phyloP scores from a whole-genome alignment of 92 coral and sea anemone genomes.

The Actinostola sp. region DNA sequence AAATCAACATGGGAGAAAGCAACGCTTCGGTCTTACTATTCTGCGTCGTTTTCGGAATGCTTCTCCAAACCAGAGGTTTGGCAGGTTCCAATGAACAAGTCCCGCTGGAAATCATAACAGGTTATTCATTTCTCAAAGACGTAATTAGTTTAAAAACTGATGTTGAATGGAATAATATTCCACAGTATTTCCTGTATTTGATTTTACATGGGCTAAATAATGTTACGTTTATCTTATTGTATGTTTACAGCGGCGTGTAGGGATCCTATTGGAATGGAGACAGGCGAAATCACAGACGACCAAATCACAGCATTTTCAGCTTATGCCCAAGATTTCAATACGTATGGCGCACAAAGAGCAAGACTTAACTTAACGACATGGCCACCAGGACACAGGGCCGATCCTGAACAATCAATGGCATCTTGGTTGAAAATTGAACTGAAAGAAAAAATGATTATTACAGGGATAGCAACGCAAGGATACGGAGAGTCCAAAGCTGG shows the following conservation, averaged over 20 bases:
- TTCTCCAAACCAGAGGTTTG: background rate
- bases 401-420: slow-evolving; percentile 28
- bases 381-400: slow-evolving; percentile 82
- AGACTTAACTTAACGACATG: slow-evolving; percentile 69
- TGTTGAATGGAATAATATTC: background rate
- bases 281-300: slow-evolving; percentile 57
- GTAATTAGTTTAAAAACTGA: slow-evolving; percentile 4
- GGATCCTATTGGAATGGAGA: slow-evolving; percentile 67
- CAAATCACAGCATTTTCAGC: slow-evolving; percentile 77
- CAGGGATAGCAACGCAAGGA: slow-evolving; percentile 81
- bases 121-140: slow-evolving; percentile 13
- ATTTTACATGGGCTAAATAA: background rate
- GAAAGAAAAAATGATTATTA: slow-evolving; percentile 65
- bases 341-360: slow-evolving; percentile 82
- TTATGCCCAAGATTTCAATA: slow-evolving; percentile 61
- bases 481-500: slow-evolving; percentile 66
- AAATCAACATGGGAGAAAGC: background rate
- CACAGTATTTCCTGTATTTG: background rate
- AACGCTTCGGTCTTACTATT: background rate
- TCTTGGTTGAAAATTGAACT: slow-evolving; percentile 78
- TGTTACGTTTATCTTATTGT: background rate
- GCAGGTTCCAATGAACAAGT: slow-evolving; percentile 5
- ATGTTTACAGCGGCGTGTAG: slow-evolving; percentile 68
- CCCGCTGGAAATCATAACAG: slow-evolving; percentile 40
- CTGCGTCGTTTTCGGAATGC: slow-evolving; percentile 3